Evolutionary conservation across 1,140 invertebrate species (phyloP).

Genomic region (Sarcophaga peregrina): DNA sequence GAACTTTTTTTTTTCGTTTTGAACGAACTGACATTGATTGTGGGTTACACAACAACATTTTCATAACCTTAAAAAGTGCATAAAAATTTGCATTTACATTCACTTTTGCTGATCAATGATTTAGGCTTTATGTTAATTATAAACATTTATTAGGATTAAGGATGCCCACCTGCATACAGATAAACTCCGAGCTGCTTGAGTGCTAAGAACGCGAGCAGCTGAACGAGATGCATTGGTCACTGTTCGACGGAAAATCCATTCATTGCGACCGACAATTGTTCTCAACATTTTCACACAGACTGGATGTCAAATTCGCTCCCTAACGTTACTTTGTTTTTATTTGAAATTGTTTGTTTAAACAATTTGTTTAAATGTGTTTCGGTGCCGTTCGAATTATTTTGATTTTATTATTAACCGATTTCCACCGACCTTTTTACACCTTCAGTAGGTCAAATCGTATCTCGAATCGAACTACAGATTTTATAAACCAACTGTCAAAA

Average conservation of each 20-base stretch:
- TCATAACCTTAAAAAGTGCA: constrained; percentile 47
- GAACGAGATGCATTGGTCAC: constrained; percentile 38
- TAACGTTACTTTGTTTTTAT: background rate
- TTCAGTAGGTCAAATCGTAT: constrained; percentile 43
- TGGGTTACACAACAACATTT: constrained; percentile 41
- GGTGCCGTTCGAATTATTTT: constrained; percentile 10
- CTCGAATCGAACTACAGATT: constrained; percentile 32
- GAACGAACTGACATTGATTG: constrained; percentile 23
- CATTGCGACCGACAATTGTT: constrained; percentile 75
- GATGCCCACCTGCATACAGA: constrained; percentile 53
- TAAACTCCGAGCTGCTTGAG: constrained; percentile 52
- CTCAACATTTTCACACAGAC: constrained; percentile 70
- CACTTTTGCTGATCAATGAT: background rate
- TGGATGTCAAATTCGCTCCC: background rate
- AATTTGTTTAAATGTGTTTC: background rate
- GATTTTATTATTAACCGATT: constrained; percentile 11
- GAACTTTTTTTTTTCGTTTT: constrained; percentile 8
- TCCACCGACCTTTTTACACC: constrained; percentile 42
- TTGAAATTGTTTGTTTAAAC: background rate
- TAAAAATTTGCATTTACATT: constrained; percentile 31
- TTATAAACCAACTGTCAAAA: constrained; percentile 23
- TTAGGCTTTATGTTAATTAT: background rate
- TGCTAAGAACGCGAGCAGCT: constrained; percentile 54
- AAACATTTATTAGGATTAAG: background rate
- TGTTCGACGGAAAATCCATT: constrained; percentile 53